A percentile compares a stretch with the other conserved stretches of the same genome.
These are phyloP conservation scores for Herpetotheres cachinnans DNA, from an alignment of 2,113 vertebrate species.

Conservation along the genomic window DNA sequence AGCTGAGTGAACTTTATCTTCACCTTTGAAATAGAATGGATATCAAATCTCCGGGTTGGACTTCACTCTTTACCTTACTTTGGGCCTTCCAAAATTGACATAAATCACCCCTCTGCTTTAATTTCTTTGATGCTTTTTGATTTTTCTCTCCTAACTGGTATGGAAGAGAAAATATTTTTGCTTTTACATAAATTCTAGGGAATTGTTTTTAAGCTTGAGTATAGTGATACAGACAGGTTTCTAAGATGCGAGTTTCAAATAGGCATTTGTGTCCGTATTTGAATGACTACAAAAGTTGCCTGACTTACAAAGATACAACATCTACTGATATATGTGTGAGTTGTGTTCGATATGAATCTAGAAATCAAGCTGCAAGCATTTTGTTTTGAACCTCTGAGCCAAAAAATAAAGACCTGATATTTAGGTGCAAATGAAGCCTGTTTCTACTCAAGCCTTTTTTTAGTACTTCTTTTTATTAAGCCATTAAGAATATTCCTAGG, in stretches of 20 bases:
- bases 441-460: background rate
- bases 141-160: background rate
- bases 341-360: background rate
- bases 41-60: background rate
- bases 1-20: background rate
- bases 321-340: background rate
- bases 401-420: background rate
- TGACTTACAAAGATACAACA: background rate
- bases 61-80: background rate
- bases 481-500: background rate
- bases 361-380: background rate
- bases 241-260: background rate
- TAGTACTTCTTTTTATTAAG: background rate
- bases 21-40: background rate
- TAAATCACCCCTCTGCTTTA: background rate
- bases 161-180: background rate
- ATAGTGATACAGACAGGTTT: background rate
- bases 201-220: background rate
- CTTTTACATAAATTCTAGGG: background rate
- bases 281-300: background rate
- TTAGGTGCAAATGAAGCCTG: background rate
- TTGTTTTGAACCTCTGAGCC: background rate
- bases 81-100: background rate
- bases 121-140: background rate
- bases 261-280: background rate